Evolutionary conservation across 2,888 invertebrate species (phyloP), one percentile per base, ranked within the genome.

Genomic region (Melieria omissa): DNA sequence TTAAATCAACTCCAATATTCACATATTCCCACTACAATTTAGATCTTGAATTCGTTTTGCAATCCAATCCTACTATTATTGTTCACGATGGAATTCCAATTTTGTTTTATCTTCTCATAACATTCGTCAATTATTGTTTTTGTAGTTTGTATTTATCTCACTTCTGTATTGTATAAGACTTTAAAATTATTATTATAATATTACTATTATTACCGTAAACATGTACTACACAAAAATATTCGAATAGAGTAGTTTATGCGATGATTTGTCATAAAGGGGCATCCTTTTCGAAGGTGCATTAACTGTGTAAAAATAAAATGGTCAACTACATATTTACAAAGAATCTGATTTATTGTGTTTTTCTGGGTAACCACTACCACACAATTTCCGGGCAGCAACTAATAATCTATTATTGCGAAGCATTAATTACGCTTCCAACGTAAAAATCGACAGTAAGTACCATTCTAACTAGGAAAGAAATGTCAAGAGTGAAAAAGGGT

Each of bases 11-110:
- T 29, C 29, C 29, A 60, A 29, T 65, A 54, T 65, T 54, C 14
- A 44, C 12, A 65, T 4, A 9, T 42, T 44, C 12, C 0, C 1
- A 55, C 16, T 72, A 41, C 46, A 55, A 61, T 64, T 73, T 61
- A 65, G 49, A 42, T 62, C 14, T 9, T 10, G 9, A n/a, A 5
- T 9, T 52, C 52, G 55, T 55, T 55, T 69, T 72, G 54, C 49
- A 42, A 29, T 61, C 64, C n/a, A 44, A 52, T 41, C n/a, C 8
- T 47, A 44, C 12, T 57, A 47, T 55, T 57, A 49, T 73, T 16
- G 52, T 64, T 67, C 16, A 5, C 52, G 14, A 52, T n/a, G 12
- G 5, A 5, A 52, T 52, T 52, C 29, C 29, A 29, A 8, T 52
- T 52, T 5, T 3, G 9, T 49, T 49, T 10, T 49, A 10, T 49